Evolutionary conservation across 2,888 invertebrate genomes (phyloP), one percentile per base, ranked within the genome.

Genomic region (Herminia tarsipennalis): DNA sequence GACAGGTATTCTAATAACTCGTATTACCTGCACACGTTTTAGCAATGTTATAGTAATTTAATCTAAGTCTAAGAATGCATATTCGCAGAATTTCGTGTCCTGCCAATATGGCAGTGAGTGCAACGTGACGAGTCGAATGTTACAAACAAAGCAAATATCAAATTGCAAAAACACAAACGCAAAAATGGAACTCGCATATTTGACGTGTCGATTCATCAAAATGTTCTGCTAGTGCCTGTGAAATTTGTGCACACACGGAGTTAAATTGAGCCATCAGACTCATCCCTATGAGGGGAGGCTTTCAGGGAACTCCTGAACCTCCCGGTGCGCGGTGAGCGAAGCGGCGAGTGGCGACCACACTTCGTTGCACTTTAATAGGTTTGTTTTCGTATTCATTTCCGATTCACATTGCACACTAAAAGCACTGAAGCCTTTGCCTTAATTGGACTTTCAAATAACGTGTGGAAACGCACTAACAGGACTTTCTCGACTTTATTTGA

Each of bases 191-290:
- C n/a, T 5, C 16, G 2, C 5, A n/a, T n/a, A n/a, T n/a, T n/a
- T n/a, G 10, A 12, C 3, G 24, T 18, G 22, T 21, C 8, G 9
- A 33, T 27, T 27, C 10, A 27, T 25, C 25, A 14, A 13, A 33
- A 32, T 18, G 27, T 34, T 20, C 13, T 6, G 18, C 2, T 29
- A 13, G 22, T 14, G 6, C 13, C 34, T 27, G 13, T 27, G 12
- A 13, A 41, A 33, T 37, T 27, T 20, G 36, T 43, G 13, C 29
- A 25, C 56, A 40, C 22, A 54, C 43, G 25, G 30, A 41, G 45
- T 51, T 55, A 57, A 70, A 64, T 61, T 51, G 61, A 56, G 54
- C 49, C 43, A 52, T 54, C 48, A 27, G 30, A 38, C 32, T 29
- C 35, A 43, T 36, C 46, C 56, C 55, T 72, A 60, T 60, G 61